Percentiles rank a stretch among this genome's conserved stretches.
Conservation (phyloP, 92 coral and sea anemone genomes). For the Porites lobata region DNA sequence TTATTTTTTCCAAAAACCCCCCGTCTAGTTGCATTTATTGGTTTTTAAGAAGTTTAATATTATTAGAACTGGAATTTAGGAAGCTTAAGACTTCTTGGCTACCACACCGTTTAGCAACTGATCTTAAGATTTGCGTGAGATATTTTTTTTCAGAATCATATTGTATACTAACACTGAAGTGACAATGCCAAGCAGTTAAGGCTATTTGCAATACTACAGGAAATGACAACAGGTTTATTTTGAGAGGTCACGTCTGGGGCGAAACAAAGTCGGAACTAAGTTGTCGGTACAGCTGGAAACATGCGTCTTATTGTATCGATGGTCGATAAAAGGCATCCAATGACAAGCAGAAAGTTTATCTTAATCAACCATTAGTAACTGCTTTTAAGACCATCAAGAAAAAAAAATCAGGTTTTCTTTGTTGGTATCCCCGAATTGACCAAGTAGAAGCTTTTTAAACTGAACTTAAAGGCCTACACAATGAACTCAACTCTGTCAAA, state of each 20-base stretch:
- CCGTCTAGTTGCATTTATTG: no score
- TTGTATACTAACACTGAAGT: background rate
- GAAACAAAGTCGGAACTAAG: constrained; percentile 12
- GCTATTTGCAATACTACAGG: background rate
- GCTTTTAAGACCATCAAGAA: background rate
- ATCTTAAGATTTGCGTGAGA: background rate
- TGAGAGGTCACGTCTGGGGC: background rate
- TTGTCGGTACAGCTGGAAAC: background rate
- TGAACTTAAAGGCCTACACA: background rate
- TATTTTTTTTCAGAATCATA: background rate
- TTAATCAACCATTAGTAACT: background rate
- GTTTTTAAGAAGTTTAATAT: no score
- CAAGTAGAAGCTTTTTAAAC: background rate
- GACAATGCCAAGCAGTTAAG: background rate
- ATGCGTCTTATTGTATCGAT: background rate
- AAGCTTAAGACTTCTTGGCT: no score
- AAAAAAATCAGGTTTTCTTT: background rate
- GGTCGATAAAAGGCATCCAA: background rate
- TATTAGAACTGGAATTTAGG: no score
- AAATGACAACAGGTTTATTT: background rate
- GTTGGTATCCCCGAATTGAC: background rate
- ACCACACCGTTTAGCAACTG: no score
- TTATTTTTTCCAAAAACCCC: no score
- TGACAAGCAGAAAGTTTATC: background rate
- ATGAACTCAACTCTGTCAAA: constrained; percentile 2